Percentiles rank a stretch among this genome's conserved stretches.
Evolutionary conservation across 2,797 vertebrate genomes (phyloP).

Genomic region (Margarornis squamiger): DNA sequence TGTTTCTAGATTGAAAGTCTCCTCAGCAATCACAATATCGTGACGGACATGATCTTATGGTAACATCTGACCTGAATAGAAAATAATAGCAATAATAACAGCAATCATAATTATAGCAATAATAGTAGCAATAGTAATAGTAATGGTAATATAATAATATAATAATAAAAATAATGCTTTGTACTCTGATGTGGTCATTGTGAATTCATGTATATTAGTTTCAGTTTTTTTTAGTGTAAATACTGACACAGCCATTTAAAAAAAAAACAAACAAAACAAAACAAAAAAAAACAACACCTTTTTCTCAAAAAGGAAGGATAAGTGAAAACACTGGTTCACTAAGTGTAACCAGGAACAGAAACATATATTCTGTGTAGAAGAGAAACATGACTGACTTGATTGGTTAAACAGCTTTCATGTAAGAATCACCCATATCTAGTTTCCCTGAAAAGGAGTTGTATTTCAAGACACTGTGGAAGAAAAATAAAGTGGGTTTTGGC

Average conservation of each 20-base stretch:
- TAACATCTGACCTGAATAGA: not conserved
- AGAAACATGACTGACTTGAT: not conserved
- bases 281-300: no score
- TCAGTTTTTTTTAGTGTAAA: not conserved
- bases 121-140: not conserved
- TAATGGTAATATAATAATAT: no score
- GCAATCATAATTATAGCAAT: not conserved
- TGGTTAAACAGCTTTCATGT: not conserved
- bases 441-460: not conserved
- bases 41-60: not conserved
- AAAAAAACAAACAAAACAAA: no score
- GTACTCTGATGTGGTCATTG: not conserved
- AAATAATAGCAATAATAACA: not conserved
- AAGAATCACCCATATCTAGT: not conserved
- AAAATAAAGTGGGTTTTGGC: not conserved
- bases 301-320: not conserved
- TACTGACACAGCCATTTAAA: not conserved
- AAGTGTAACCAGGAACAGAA: fast-evolving
- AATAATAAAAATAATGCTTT: not conserved
- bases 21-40: not conserved
- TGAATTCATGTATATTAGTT: not conserved
- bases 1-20: not conserved
- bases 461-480: not conserved
- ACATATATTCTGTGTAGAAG: not conserved
- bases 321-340: not conserved